These are phyloP conservation scores for Anadara kagoshimensis DNA, from an alignment of 1,140 invertebrate genomes.

Conservation along the genomic window DNA sequence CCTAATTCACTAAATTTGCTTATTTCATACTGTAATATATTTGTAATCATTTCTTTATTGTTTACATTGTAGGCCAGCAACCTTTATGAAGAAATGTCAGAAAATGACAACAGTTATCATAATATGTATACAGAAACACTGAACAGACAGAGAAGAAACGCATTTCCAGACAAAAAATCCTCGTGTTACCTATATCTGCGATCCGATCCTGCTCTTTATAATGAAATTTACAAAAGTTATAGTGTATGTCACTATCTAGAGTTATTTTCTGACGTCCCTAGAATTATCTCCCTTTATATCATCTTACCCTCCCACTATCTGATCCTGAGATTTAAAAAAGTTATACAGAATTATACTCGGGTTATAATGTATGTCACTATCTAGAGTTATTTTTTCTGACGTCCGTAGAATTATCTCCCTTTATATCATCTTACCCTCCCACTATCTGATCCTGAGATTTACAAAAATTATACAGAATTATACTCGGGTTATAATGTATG, in stretches of 20 bases:
- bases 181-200: constrained; percentile 95
- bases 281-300: too few species aligned
- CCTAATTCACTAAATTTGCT: too few species aligned
- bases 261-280: constrained; percentile 5
- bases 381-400: constrained; percentile 3
- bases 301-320: too few species aligned
- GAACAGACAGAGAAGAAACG: constrained; percentile 11
- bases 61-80: too few species aligned
- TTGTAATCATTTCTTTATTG: too few species aligned
- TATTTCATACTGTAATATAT: too few species aligned
- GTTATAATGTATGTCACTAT: background rate
- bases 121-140: constrained; percentile 36
- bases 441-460: constrained; percentile 89
- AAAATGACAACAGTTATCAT: background rate
- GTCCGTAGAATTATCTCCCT: background rate
- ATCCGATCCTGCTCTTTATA: constrained; percentile 94
- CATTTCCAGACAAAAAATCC: constrained; percentile 36
- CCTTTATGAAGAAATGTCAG: background rate
- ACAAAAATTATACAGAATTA: too few species aligned
- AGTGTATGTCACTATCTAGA: background rate
- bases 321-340: constrained; percentile 74
- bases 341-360: too few species aligned
- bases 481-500: background rate
- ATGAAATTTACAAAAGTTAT: constrained; percentile 9
- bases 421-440: constrained; percentile 82